Evolutionary conservation across 2,888 invertebrate species (phyloP).

Genomic region (Acheta domesticus): DNA sequence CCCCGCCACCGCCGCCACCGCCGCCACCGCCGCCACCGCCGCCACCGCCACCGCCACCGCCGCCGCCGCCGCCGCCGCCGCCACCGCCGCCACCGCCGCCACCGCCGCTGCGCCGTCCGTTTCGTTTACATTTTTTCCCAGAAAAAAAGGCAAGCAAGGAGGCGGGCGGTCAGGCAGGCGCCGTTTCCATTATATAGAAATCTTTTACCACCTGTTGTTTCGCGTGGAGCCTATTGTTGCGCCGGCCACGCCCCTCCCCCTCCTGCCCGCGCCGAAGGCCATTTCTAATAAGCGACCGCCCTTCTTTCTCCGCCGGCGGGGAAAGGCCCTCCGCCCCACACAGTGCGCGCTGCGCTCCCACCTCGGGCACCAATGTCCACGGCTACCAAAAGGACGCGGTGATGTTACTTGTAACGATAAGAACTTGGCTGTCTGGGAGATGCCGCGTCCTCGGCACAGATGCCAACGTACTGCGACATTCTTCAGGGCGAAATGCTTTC

Average conservation of each 20-base stretch:
- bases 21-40: neutral
- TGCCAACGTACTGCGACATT: too few species aligned
- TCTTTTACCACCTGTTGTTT: slow-evolving; percentile 18
- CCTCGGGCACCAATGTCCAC: too few species aligned
- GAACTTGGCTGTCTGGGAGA: too few species aligned
- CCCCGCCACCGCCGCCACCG: neutral
- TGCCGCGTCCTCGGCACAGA: too few species aligned
- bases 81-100: too few species aligned
- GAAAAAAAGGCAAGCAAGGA: neutral
- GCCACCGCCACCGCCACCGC: neutral
- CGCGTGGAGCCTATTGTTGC: neutral
- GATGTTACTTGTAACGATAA: too few species aligned
- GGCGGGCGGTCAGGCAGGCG: neutral
- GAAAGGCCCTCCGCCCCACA: too few species aligned
- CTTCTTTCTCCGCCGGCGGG: neutral
- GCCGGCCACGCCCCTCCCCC: neutral
- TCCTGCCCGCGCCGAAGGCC: neutral
- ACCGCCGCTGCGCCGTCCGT: neutral
- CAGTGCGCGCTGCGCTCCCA: too few species aligned
- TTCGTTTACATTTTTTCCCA: neutral
- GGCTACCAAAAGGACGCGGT: too few species aligned
- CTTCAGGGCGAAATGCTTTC: too few species aligned
- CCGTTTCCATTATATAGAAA: neutral
- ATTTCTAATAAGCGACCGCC: neutral
- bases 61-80: too few species aligned